Conservation (phyloP, 23 tunicate genomes). For the Trididemnum clinides region DNA sequence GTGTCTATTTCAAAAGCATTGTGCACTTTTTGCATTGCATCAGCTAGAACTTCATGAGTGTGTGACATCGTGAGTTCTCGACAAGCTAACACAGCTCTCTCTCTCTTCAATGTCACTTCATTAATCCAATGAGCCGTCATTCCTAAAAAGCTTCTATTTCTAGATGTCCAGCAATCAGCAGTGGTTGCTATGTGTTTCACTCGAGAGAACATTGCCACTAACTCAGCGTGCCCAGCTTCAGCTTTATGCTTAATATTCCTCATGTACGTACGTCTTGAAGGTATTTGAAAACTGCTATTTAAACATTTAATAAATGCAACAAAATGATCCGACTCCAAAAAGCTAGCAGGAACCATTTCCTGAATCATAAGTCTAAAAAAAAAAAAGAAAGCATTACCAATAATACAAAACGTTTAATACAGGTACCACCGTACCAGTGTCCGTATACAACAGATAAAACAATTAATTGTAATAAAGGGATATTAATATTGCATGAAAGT, state of each 20-base stretch:
- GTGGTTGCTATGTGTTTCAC: slow-evolving; percentile 6
- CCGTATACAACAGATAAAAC: neutral
- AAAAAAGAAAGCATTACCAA: neutral
- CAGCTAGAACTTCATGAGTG: slow-evolving; percentile 12
- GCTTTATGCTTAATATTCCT: neutral
- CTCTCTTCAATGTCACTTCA: neutral
- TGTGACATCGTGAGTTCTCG: slow-evolving; percentile 1
- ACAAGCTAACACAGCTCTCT: neutral
- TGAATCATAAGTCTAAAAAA: neutral
- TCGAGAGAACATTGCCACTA: neutral
- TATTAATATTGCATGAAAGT: neutral
- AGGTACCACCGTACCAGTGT: neutral
- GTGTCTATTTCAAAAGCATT: slow-evolving; percentile 5
- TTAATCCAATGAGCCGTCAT: slow-evolving; percentile 14
- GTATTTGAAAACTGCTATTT: neutral
- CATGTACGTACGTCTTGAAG: slow-evolving; percentile 14
- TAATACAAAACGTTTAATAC: neutral
- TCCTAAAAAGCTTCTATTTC: neutral
- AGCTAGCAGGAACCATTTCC: slow-evolving; percentile 18
- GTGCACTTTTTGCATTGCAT: slow-evolving; percentile 19
- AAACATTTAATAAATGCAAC: neutral
- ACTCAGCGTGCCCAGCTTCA: neutral
- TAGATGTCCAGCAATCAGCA: slow-evolving; percentile 22
- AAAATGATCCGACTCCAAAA: neutral
- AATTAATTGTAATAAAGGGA: neutral